Base-by-base conservation (phyloP, 1,140 invertebrate species). In the Nylanderia fulva region DNA sequence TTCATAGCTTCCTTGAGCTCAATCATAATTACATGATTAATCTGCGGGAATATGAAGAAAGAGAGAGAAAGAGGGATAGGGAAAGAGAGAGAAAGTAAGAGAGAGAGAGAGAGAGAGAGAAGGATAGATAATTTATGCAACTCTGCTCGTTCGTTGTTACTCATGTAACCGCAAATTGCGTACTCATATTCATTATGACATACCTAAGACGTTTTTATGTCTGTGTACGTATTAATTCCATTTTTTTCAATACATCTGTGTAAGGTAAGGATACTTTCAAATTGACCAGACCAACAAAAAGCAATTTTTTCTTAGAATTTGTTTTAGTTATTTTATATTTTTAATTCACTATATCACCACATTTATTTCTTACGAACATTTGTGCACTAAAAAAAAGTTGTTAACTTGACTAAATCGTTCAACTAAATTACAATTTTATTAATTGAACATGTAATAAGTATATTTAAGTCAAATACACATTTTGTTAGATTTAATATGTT, bases 21-120 rank as follows among this genome's bases (percentile, higher is more conserved):
- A 61, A 79, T 69, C 24, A 68, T 56, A 83, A 84, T 71, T 87
- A 72, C 76, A 80, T 86, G 89, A 89, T 89, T 89, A 89, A 75
- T 75, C 68, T 42, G 21, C 84, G 39, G n/a, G n/a, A 56, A 72
- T 69, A 72, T 8, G 66, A 58, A 45, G 58, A 66, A 27, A 48
- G 60, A 45, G 45, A 42, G 8, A 42, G 39, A 42, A 11, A 42
- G 9, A 48, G 45, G 15, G 15, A n/a, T n/a, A n/a, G n/a, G n/a
- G 58, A 66, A 27, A 48, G 60, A 45, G 45, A 42, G 8, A 42
- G 39, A 42, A n/a, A n/a, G n/a, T n/a, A n/a, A n/a, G n/a, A n/a
- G n/a, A 15, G 13, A 48, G 45, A 48, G n/a, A n/a, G n/a, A n/a
- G n/a, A n/a, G n/a, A n/a, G 13, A 15, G 15, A 72, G 87, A 86